A percentile compares a stretch with the other conserved stretches of the same genome.
These are phyloP conservation scores for Spea multiplicata DNA, from an alignment of 2,113 vertebrate species.

Conservation along the genomic window DNA sequence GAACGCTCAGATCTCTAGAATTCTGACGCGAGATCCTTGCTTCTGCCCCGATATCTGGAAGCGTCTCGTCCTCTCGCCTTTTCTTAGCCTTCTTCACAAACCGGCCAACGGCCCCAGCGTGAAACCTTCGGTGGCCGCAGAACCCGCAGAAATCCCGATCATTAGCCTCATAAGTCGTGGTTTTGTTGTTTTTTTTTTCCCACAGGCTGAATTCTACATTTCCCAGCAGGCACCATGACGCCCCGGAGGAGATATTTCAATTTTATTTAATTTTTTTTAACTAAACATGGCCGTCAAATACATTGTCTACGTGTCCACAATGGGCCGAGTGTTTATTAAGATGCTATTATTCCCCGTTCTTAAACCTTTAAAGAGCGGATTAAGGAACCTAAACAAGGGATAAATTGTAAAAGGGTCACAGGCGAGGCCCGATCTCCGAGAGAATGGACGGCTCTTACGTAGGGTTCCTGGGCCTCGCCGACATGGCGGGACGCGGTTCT, in stretches of 20 bases:
- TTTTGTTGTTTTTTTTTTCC: neutral
- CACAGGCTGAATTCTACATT: conserved; percentile 13
- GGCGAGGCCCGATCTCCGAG: neutral
- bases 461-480: neutral
- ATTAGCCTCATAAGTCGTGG: neutral
- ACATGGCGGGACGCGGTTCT: conserved; percentile 2
- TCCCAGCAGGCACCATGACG: neutral
- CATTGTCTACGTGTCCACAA: conserved; percentile 14
- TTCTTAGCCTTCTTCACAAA: no score
- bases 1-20: no score
- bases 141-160: neutral
- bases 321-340: conserved; percentile 15
- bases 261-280: neutral
- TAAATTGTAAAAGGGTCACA: neutral
- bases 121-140: neutral
- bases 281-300: neutral
- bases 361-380: conserved; percentile 16
- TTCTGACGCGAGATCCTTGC: no score
- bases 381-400: conserved; percentile 25
- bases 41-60: no score
- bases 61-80: no score
- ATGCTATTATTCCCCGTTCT: conserved; percentile 12
- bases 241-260: neutral
- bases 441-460: conserved; percentile 4
- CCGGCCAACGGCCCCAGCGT: no score